Evolutionary conservation across 2,113 vertebrate species (phyloP), one percentile per base, ranked within the genome.

Genomic region (Tragelaphus imberbis): DNA sequence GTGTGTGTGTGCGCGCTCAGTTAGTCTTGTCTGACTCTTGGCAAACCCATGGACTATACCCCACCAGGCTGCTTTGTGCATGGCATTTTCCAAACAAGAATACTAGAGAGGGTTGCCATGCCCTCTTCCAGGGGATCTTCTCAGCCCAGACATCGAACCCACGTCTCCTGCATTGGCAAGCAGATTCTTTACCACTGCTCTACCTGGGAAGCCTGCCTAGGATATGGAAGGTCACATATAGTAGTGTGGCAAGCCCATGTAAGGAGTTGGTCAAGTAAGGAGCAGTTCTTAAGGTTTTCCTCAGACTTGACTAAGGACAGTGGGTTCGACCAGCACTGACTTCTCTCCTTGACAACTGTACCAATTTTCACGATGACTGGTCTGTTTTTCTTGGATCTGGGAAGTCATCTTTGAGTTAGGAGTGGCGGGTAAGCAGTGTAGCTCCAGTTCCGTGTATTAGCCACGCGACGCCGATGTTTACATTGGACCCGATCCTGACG

Each of bases 351-450:
- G 61, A 98, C 97, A 97, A 30, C 91, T 2, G 1, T 53, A 71
- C 56, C 51, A 51, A 21, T 94, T 97, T 95, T 27, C 13, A 9
- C 59, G 71, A 97, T 97, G 40, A 95, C 84, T 88, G 30, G 84
- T 94, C 94, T 97, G 80, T 95, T 97, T 95, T 97, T 94, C 80
- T 98, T 98, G 94, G 90, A 96, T 94, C 82, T 59, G 23, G 55
- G 58, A 96, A 49, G 55, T 28, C 28, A 1, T 51, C 68, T 95
- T 92, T 77, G 77, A 95, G 80, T 36, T 79, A 91, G 71, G 79
- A 94, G 30, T 92, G 40, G 77, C 28, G 88, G 93, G 61, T 90
- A 75, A 84, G 92, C 40, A 49, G 59, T 75, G 16, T 63, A 47
- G 85, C 61, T 90, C 94, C 93, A 36, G 94, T 55, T 94, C 89